These are phyloP conservation scores for Sebastes baramenuke DNA, from an alignment of 2,797 vertebrate species.

Conservation along the genomic window DNA sequence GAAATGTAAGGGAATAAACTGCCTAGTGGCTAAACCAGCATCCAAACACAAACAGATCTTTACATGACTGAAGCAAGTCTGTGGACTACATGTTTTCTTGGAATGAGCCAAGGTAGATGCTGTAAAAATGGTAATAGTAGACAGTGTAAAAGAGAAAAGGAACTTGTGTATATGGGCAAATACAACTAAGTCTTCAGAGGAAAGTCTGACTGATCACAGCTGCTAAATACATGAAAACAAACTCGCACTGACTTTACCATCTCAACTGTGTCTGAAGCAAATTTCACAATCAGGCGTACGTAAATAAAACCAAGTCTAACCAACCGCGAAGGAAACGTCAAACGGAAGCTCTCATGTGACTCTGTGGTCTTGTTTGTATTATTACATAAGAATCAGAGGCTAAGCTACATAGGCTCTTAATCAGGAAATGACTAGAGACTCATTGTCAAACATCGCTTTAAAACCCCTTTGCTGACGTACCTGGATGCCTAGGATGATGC, in stretches of 20 bases:
- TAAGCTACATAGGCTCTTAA: background rate
- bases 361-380: constrained; percentile 19
- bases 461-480: constrained; percentile 68
- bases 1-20: no score
- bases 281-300: background rate
- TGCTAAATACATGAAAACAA: background rate
- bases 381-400: constrained; percentile 2
- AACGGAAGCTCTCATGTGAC: constrained; percentile 34
- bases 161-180: background rate
- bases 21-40: background rate
- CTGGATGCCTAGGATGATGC: constrained; percentile 94
- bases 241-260: background rate
- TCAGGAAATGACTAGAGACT: background rate
- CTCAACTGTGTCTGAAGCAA: background rate
- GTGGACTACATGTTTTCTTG: background rate
- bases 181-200: background rate
- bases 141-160: background rate
- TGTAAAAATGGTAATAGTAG: background rate
- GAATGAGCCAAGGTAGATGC: background rate
- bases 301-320: constrained; percentile 11
- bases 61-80: background rate
- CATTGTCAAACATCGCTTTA: background rate
- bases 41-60: background rate
- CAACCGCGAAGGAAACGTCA: background rate
- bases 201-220: background rate